Conservation (phyloP, 2,888 invertebrate species). For the Netelia fuscicornis region DNA sequence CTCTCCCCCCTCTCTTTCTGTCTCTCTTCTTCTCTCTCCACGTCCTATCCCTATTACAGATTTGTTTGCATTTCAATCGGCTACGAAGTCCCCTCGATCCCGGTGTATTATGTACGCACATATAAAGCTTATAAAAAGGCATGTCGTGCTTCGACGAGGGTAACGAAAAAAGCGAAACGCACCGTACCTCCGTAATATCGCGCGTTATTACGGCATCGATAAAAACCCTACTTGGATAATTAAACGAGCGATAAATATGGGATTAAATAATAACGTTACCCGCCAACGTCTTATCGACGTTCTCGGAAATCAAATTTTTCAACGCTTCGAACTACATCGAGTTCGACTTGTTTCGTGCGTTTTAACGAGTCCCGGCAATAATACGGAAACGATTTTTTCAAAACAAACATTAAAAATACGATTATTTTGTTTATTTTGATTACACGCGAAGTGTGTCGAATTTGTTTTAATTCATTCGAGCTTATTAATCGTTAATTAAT, state of each 20-base stretch:
- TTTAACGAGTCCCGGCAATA: too few species aligned
- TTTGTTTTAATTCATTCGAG: too few species aligned
- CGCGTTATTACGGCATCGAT: slow-evolving; percentile 25
- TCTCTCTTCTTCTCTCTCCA: slow-evolving; percentile 20
- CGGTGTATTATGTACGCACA: not conserved
- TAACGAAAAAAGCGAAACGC: slow-evolving; percentile 11
- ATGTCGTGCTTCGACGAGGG: not conserved
- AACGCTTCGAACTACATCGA: not conserved
- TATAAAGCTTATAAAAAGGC: slow-evolving; percentile 25
- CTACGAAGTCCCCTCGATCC: slow-evolving; percentile 30
- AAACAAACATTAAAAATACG: too few species aligned
- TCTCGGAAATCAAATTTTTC: not conserved
- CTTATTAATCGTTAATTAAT: too few species aligned
- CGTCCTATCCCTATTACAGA: slow-evolving; percentile 53
- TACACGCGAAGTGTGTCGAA: too few species aligned
- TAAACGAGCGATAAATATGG: slow-evolving; percentile 5
- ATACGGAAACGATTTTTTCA: too few species aligned
- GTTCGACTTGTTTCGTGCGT: too few species aligned
- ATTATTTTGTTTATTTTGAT: too few species aligned
- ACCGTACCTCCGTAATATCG: slow-evolving; percentile 40
- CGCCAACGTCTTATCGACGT: not conserved
- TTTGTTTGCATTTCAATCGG: slow-evolving; percentile 58
- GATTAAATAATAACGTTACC: slow-evolving; percentile 10
- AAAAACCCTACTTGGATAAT: slow-evolving; percentile 7
- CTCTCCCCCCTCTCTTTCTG: slow-evolving; percentile 39